Evolutionary conservation across 2,888 invertebrate genomes (phyloP).

Genomic region (Luffia ferchaultella): DNA sequence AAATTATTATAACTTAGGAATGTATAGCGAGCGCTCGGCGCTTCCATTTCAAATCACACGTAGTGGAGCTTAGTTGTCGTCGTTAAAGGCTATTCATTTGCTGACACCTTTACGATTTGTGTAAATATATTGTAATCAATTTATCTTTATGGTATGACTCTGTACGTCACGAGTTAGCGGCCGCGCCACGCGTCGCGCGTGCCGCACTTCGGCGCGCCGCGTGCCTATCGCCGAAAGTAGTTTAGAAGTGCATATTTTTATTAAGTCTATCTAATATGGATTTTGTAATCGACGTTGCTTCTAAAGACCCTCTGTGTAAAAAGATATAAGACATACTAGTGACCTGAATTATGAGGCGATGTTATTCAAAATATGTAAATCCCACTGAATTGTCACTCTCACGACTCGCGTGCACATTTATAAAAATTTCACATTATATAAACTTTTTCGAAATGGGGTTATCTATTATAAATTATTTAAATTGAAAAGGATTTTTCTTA

Average conservation of each 20-base stretch:
- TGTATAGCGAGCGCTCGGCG: constrained; percentile 31
- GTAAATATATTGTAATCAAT: constrained; percentile 58
- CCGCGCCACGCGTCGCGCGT: constrained; percentile 1
- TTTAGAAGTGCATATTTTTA: constrained; percentile 65
- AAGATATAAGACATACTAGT: constrained; percentile 64
- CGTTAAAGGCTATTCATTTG: constrained; percentile 59
- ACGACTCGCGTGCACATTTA: constrained; percentile 58
- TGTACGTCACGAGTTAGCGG: constrained; percentile 18
- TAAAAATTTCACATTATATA: constrained; percentile 48
- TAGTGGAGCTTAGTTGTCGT: constrained; percentile 62
- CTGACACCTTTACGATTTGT: constrained; percentile 60
- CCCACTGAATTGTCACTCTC: constrained; percentile 61
- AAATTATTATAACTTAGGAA: constrained; percentile 55
- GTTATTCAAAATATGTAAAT: constrained; percentile 41
- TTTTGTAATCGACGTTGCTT: constrained; percentile 66
- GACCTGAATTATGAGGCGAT: constrained; percentile 62
- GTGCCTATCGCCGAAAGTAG: constrained; percentile 26
- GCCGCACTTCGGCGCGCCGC: background rate
- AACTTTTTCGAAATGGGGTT: constrained; percentile 52
- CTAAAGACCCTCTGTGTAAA: constrained; percentile 63
- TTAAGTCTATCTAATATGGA: constrained; percentile 63
- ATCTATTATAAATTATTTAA: constrained; percentile 62
- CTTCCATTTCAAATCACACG: constrained; percentile 57
- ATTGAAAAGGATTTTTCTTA: constrained; percentile 48
- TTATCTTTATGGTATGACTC: constrained; percentile 57